Evolutionary conservation across 2,888 invertebrate species (phyloP).

Genomic region (Petrolisthes cinctipes): DNA sequence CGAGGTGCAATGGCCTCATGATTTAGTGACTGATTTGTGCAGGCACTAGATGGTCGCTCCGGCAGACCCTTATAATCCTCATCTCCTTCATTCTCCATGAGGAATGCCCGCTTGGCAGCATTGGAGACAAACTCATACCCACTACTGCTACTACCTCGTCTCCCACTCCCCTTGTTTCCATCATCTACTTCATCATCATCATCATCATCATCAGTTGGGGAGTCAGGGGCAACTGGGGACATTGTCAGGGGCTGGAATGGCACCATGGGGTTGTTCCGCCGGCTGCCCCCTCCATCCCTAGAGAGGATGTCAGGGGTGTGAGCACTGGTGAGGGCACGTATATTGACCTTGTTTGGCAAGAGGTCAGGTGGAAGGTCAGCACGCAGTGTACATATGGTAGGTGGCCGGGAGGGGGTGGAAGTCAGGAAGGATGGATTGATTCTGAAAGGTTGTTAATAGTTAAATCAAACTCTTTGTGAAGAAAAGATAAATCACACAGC

Average conservation of each 20-base stretch:
- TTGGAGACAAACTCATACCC: conserved; percentile 50
- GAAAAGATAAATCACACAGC: too few relatives aligned
- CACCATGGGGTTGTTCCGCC: not conserved
- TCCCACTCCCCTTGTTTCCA: not conserved
- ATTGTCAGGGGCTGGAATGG: conserved; percentile 19
- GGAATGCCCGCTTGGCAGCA: conserved; percentile 62
- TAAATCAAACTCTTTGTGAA: too few relatives aligned
- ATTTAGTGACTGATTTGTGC: conserved; percentile 17
- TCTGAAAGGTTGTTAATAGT: conserved; percentile 18
- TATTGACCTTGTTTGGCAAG: conserved; percentile 49
- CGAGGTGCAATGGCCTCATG: not conserved
- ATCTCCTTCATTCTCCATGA: conserved; percentile 56
- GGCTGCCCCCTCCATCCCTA: conserved; percentile 25
- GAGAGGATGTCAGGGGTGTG: conserved; percentile 55
- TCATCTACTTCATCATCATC: conserved; percentile 10
- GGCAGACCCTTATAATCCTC: conserved; percentile 10
- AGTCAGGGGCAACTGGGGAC: conserved; percentile 37
- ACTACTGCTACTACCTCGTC: not conserved
- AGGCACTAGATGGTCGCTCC: conserved; percentile 51
- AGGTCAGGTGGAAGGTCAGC: conserved; percentile 54
- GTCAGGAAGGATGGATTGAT: conserved; percentile 55
- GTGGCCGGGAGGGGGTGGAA: conserved; percentile 52
- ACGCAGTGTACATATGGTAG: conserved; percentile 38
- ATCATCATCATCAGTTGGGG: conserved; percentile 30
- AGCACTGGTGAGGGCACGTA: conserved; percentile 37